Conservation (phyloP, 1,140 invertebrate species). For the Homalodisca vitripennis region DNA sequence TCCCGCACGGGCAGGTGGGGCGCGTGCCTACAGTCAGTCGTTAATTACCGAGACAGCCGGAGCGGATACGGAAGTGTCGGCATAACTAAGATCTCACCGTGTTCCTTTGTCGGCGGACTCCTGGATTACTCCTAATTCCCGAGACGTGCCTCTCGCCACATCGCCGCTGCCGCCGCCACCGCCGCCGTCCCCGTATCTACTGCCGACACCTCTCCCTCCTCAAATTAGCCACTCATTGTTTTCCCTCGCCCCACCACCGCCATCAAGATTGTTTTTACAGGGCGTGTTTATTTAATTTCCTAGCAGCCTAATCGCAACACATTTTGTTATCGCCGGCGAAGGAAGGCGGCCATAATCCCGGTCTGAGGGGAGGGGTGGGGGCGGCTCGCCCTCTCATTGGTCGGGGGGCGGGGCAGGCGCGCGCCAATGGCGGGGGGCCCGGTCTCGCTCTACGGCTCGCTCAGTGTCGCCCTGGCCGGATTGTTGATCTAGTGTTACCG, state of each 20-base stretch:
- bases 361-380: conserved; percentile 1
- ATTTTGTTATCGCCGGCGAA: conserved; percentile 24
- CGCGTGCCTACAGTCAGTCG: too few relatives aligned
- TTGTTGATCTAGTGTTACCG: conserved; percentile 29
- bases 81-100: conserved; percentile 7
- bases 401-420: conserved; percentile 24
- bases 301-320: conserved; percentile 31
- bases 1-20: too few relatives aligned
- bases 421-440: conserved; percentile 16
- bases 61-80: background rate
- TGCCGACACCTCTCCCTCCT: background rate
- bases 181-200: background rate
- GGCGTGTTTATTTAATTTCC: conserved; percentile 35
- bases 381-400: conserved; percentile 6
- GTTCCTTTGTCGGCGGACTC: conserved; percentile 16
- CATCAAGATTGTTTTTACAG: conserved; percentile 34
- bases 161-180: conserved; percentile 8
- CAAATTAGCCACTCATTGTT: conserved; percentile 29
- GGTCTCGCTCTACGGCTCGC: conserved; percentile 2
- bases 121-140: conserved; percentile 30
- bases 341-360: conserved; percentile 33
- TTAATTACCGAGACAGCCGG: background rate
- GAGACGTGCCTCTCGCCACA: conserved; percentile 17
- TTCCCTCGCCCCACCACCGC: conserved; percentile 26
- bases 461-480: conserved; percentile 26